phyloP scores from a whole-genome alignment of 1,140 invertebrate species.

The Danaus plexippus region DNA sequence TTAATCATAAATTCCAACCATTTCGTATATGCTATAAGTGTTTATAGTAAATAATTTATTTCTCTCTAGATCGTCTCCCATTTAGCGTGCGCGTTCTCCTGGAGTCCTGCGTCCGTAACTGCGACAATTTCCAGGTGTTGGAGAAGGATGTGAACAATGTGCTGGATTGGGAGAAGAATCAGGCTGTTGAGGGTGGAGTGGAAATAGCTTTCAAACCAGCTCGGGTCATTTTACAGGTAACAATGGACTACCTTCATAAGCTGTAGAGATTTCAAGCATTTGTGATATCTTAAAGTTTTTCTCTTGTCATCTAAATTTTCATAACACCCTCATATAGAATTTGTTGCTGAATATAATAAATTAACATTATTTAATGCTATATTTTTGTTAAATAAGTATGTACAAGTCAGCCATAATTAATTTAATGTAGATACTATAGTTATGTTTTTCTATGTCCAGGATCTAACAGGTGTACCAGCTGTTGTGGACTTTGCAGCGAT shows the following conservation, averaged over 20 bases:
- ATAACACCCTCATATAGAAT: constrained; percentile 7
- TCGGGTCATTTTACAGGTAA: constrained; percentile 95
- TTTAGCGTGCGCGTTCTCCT: constrained; percentile 94
- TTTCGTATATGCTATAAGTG: too few relatives aligned
- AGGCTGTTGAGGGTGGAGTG: constrained; percentile 78
- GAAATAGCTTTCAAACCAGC: constrained; percentile 97
- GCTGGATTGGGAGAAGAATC: constrained; percentile 89
- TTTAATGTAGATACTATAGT: too few relatives aligned
- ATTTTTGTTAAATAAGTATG: too few relatives aligned
- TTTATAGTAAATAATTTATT: not conserved
- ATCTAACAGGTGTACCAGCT: constrained; percentile 97
- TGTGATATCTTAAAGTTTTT: too few relatives aligned
- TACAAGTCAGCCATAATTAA: too few relatives aligned
- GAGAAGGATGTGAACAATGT: constrained; percentile 92
- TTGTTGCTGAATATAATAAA: too few relatives aligned
- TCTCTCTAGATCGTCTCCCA: constrained; percentile 82
- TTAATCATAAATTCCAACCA: too few relatives aligned
- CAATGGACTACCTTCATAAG: too few relatives aligned
- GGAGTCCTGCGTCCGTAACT: constrained; percentile 96
- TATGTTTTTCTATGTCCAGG: constrained; percentile 68
- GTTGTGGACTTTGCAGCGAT: constrained; percentile 99
- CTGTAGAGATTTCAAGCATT: too few relatives aligned
- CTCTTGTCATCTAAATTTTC: too few relatives aligned
- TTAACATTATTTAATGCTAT: too few relatives aligned
- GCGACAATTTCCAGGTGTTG: constrained; percentile 94